Percentiles rank a stretch among this genome's conserved stretches.
phyloP scores from a whole-genome alignment of 1,140 invertebrate species.

The Bilobella aurantiaca region DNA sequence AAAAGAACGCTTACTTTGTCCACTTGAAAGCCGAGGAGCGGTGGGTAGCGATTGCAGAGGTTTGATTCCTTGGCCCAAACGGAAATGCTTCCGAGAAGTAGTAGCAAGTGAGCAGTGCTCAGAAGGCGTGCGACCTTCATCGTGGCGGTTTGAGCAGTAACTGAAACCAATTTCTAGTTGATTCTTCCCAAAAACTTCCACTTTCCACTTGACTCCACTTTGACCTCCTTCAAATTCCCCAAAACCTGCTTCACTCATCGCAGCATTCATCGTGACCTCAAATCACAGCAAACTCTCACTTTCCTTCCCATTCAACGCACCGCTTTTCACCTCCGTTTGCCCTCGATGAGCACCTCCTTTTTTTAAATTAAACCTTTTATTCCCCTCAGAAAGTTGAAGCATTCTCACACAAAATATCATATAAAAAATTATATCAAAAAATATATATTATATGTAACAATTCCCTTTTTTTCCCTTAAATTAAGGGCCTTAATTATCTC shows the following conservation, averaged over 20 bases:
- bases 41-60: constrained; percentile 33
- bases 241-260: constrained; percentile 17
- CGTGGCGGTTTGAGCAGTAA: not conserved
- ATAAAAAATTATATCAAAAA: not conserved
- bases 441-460: too few relatives aligned
- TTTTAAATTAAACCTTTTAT: not conserved
- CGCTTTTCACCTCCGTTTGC: not conserved
- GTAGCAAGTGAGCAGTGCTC: not conserved
- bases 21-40: constrained; percentile 33
- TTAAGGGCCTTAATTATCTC: too few relatives aligned
- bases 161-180: not conserved
- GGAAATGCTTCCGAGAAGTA: not conserved
- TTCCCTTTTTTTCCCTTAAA: too few relatives aligned
- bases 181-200: not conserved
- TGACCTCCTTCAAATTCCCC: constrained; percentile 8
- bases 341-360: not conserved
- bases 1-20: constrained; percentile 26
- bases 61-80: constrained; percentile 11
- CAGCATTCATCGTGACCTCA: constrained; percentile 18
- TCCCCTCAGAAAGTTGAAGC: not conserved
- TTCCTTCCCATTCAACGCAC: not conserved
- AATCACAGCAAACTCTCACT: not conserved
- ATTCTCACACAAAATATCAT: not conserved
- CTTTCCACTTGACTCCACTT: constrained; percentile 1
- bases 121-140: constrained; percentile 7